phyloP scores from a whole-genome alignment of 2,113 vertebrate genomes.

The Myotis yumanensis region DNA sequence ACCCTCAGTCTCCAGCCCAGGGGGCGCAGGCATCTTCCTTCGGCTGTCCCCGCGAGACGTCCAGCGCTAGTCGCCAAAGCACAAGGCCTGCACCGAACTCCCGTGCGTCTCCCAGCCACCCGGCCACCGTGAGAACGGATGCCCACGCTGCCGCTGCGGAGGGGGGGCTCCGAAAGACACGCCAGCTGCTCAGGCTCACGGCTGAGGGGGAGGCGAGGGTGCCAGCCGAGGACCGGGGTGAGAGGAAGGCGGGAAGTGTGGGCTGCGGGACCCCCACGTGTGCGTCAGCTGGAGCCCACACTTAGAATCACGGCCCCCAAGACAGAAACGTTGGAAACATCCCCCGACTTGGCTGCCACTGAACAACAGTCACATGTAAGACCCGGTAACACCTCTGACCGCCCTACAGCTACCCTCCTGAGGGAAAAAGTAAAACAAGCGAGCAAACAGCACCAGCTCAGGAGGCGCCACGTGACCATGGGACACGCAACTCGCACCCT shows the following conservation, averaged over 20 bases:
- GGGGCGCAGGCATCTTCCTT: background rate
- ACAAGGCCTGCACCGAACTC: background rate
- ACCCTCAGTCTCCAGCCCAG: background rate
- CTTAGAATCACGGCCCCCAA: background rate
- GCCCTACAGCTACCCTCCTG: slow-evolving; percentile 25
- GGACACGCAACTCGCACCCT: too few relatives aligned
- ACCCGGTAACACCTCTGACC: slow-evolving; percentile 39
- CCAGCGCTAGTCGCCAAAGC: background rate
- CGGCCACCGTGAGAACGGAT: background rate
- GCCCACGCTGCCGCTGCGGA: background rate
- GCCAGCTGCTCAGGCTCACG: background rate
- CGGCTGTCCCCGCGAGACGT: background rate
- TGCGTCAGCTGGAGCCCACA: background rate
- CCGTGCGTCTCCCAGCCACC: background rate
- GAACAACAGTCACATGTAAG: slow-evolving; percentile 32
- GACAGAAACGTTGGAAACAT: background rate
- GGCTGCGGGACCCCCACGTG: background rate
- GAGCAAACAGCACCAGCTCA: too few relatives aligned
- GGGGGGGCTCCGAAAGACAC: background rate
- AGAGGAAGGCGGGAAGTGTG: background rate
- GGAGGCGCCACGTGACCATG: too few relatives aligned
- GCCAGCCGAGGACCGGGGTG: background rate
- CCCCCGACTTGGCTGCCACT: slow-evolving; percentile 34
- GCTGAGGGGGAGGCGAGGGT: background rate
- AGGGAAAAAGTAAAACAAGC: too few relatives aligned